A percentile compares a stretch with the other conserved stretches of the same genome.
These are phyloP conservation scores for Ceyx cyanopectus DNA, from an alignment of 2,113 vertebrate genomes.

Conservation along the genomic window DNA sequence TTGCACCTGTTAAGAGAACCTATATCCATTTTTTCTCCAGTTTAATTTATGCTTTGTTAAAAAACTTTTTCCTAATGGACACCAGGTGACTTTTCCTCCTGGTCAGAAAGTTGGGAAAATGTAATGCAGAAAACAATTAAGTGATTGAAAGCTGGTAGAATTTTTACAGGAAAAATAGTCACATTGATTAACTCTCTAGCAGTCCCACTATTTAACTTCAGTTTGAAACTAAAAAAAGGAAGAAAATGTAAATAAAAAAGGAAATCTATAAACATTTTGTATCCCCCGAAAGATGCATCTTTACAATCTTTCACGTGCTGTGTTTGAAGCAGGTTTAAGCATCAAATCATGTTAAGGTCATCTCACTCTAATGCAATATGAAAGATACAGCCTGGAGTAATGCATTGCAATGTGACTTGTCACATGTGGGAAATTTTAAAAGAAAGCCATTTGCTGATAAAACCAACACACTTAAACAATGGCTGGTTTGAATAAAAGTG, in stretches of 20 bases:
- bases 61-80: background rate
- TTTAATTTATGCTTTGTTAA: background rate
- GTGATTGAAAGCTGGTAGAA: background rate
- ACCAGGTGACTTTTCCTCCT: background rate
- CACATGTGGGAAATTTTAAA: conserved; percentile 27
- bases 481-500: conserved; percentile 33
- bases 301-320: background rate
- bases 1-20: background rate
- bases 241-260: background rate
- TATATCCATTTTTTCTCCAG: background rate
- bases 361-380: conserved; percentile 32
- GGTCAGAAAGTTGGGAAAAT: background rate
- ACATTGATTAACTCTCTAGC: background rate
- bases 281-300: conserved; percentile 1
- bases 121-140: background rate
- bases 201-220: background rate
- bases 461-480: conserved; percentile 27
- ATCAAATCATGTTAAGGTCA: conserved; percentile 29
- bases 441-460: conserved; percentile 43
- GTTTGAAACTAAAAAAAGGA: background rate
- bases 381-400: conserved; percentile 57
- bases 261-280: background rate
- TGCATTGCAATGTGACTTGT: conserved; percentile 6
- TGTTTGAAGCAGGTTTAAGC: conserved; percentile 50
- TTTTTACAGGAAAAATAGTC: background rate